Evolutionary conservation across 2,888 invertebrate species (phyloP), one percentile per base, ranked within the genome.

Genomic region (Iphiclides podalirius): DNA sequence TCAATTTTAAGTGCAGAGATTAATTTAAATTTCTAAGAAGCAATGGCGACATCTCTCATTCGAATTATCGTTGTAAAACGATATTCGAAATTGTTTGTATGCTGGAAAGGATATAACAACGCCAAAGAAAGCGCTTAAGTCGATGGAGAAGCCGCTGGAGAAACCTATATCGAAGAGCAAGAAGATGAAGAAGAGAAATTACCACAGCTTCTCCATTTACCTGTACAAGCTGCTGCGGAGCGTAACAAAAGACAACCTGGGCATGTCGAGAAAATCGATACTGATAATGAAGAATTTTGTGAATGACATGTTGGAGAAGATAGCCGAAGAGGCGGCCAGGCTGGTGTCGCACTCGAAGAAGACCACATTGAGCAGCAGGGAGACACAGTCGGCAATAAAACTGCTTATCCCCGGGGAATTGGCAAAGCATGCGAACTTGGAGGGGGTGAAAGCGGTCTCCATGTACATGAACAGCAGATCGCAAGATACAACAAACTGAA

Each of bases 201-300:
- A 68, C 43, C 83, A 90, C 38, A 87, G 86, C 34, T 93, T 90
- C 64, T 87, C 90, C 0, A 90, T 90, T 16, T 92, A 91, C 63
- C 80, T 93, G n/a, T 93, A 91, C 79, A 93, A 92, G 58, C 73
- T 93, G 1, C 63, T 94, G 52, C 89, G 90, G 61, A 89, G 90
- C 59, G 89, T 93, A 0, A 57, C 63, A 0, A 90, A 92, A 58
- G 90, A 91, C 0, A 92, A 92, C 0, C 85, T 92, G 28, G 92
- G 93, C 0, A 91, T 94, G 40, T 92, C 93, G 0, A 90, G 89
- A 16, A 93, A 93, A 60, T 92, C 93, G 0, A 94, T 94, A 92
- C 73, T 89, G 59, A 93, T 94, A 58, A 93, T 94, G 93, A 93
- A 94, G 73, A 92, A 91, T 61, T 94, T 94, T 54, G 92, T 94